Conservation (phyloP, 1,140 invertebrate species). For the Megalonaias nervosa region DNA sequence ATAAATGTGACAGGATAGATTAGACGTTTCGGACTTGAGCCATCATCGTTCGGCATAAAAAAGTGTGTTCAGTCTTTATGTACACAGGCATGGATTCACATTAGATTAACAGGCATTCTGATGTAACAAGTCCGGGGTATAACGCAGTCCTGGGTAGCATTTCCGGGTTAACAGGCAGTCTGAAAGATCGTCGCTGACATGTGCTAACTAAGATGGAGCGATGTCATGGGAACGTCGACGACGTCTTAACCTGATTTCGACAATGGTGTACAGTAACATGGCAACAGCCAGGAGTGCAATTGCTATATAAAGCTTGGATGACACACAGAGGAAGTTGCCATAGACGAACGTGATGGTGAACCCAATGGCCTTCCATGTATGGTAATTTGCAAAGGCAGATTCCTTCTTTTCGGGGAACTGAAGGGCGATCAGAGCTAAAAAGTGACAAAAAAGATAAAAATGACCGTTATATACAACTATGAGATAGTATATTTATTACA, state of each 20-base stretch:
- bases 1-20: too few species aligned
- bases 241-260: constrained; percentile 39
- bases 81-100: too few species aligned
- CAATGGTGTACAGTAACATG: constrained; percentile 49
- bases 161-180: too few species aligned
- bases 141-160: too few species aligned
- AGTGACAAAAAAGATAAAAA: not conserved
- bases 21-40: too few species aligned
- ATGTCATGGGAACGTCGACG: not conserved
- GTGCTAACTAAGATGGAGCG: not conserved
- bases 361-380: constrained; percentile 53
- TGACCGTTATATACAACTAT: not conserved
- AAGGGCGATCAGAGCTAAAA: constrained; percentile 50
- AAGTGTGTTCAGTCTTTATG: too few species aligned
- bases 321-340: constrained; percentile 53
- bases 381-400: constrained; percentile 54
- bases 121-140: too few species aligned
- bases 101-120: too few species aligned
- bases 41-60: too few species aligned
- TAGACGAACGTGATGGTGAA: constrained; percentile 56
- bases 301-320: constrained; percentile 51
- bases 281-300: constrained; percentile 47
- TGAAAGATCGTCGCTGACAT: too few species aligned
- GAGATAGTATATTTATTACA: too few species aligned
- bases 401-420: constrained; percentile 49